Evolutionary conservation across 37 sponge, comb jelly and placozoan species (phyloP).

Genomic region (Eunapius fragilis): DNA sequence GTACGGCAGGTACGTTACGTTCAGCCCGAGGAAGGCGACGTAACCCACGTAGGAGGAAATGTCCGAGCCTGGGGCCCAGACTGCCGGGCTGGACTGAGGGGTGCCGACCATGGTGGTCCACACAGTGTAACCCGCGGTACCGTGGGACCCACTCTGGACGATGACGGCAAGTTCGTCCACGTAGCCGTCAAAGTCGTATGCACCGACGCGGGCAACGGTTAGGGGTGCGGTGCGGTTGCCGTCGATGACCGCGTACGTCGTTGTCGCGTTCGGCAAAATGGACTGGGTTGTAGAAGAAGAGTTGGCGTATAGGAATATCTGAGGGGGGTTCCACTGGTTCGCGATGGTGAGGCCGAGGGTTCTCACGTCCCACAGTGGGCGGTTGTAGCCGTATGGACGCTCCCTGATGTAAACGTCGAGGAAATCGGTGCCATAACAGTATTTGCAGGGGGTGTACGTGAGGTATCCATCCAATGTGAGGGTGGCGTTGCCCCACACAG

Average conservation of each 20-base stretch:
- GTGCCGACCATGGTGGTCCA: too few species aligned
- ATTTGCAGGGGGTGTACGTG: constrained; percentile 68
- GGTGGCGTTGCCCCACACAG: constrained; percentile 55
- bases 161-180: constrained; percentile 45
- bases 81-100: too few species aligned
- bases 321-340: constrained; percentile 56
- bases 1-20: too few species aligned
- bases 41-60: too few species aligned
- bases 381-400: constrained; percentile 34
- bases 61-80: too few species aligned
- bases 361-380: constrained; percentile 35
- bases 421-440: constrained; percentile 72
- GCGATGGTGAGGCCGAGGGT: constrained; percentile 36
- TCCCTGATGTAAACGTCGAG: constrained; percentile 53
- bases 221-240: constrained; percentile 40
- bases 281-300: not conserved
- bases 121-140: too few species aligned
- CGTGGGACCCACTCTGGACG: not conserved
- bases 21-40: too few species aligned
- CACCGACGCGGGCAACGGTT: constrained; percentile 52
- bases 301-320: constrained; percentile 44
- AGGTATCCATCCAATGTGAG: constrained; percentile 51
- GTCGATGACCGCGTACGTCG: constrained; percentile 34
- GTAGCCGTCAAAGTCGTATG: constrained; percentile 74
- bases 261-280: not conserved